phyloP scores from a whole-genome alignment of 2,888 invertebrate species.

The Sclerodermus sp. region DNA sequence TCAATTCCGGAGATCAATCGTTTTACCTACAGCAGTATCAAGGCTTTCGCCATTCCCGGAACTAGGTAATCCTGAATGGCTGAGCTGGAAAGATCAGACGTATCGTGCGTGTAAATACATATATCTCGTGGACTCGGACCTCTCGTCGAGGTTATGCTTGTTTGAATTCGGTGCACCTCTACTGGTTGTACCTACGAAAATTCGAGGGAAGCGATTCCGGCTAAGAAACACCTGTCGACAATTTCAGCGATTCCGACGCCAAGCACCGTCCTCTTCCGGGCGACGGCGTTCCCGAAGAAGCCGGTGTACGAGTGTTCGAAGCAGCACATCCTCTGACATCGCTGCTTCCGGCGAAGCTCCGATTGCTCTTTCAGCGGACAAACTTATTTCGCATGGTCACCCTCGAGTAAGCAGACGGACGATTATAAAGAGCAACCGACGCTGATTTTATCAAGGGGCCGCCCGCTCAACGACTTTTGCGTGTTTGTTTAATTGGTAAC shows the following conservation, averaged over 20 bases:
- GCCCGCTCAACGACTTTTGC: conserved; percentile 3
- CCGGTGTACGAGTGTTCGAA: conserved; percentile 18
- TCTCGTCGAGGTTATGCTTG: too few species aligned
- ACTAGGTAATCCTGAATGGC: too few species aligned
- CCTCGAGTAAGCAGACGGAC: conserved; percentile 8
- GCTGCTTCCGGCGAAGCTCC: conserved; percentile 3
- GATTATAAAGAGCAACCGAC: conserved; percentile 9
- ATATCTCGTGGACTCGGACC: too few species aligned
- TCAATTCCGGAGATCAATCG: too few species aligned
- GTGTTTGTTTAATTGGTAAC: conserved; percentile 24
- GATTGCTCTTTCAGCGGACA: conserved; percentile 9
- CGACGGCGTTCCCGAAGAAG: conserved; percentile 14
- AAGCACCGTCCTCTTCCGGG: conserved; percentile 12
- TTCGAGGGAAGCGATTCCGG: conserved; percentile 16
- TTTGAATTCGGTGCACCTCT: too few species aligned
- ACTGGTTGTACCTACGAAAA: conserved; percentile 15
- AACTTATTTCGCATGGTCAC: conserved; percentile 12
- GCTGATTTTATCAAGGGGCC: conserved; percentile 14
- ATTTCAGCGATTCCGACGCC: conserved; percentile 9
- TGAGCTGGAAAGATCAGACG: too few species aligned
- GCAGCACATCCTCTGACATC: conserved; percentile 6
- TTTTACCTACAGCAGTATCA: too few species aligned
- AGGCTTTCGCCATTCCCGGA: too few species aligned
- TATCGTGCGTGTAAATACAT: too few species aligned
- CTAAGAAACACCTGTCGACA: conserved; percentile 13